phyloP scores from a whole-genome alignment of 2,888 invertebrate species.

The Ctenicera cuprea region DNA sequence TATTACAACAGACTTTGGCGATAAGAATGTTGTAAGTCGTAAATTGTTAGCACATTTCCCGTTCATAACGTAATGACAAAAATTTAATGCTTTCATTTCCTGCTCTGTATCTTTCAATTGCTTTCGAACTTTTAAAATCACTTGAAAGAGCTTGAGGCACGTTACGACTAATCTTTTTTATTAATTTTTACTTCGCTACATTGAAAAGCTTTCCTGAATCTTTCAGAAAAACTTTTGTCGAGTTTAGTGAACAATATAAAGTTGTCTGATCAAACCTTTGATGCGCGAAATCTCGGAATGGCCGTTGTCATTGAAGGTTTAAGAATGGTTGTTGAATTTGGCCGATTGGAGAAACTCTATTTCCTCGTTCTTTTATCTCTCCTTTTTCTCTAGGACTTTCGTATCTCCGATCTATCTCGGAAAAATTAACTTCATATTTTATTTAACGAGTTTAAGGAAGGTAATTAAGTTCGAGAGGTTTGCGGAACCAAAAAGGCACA shows the following conservation, averaged over 20 bases:
- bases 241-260: slow-evolving; percentile 52
- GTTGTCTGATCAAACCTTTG: slow-evolving; percentile 53
- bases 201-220: slow-evolving; percentile 46
- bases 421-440: slow-evolving; percentile 25
- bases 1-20: background rate
- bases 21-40: slow-evolving; percentile 24
- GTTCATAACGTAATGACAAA: slow-evolving; percentile 20
- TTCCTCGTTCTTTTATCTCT: slow-evolving; percentile 26
- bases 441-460: slow-evolving; percentile 9
- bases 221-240: slow-evolving; percentile 41
- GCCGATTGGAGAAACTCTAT: slow-evolving; percentile 25
- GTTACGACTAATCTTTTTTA: slow-evolving; percentile 42
- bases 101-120: slow-evolving; percentile 40
- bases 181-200: slow-evolving; percentile 43
- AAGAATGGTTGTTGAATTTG: slow-evolving; percentile 32
- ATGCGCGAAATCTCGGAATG: slow-evolving; percentile 53
- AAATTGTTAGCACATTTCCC: slow-evolving; percentile 22
- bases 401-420: slow-evolving; percentile 5
- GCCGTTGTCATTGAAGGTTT: slow-evolving; percentile 48
- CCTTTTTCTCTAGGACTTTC: background rate
- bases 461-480: background rate
- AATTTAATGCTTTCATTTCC: slow-evolving; percentile 35
- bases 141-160: slow-evolving; percentile 29
- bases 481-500: background rate
- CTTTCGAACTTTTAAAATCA: slow-evolving; percentile 39